Conservation (phyloP, 2,797 vertebrate species). For the Acrocephalus scirpaceus region DNA sequence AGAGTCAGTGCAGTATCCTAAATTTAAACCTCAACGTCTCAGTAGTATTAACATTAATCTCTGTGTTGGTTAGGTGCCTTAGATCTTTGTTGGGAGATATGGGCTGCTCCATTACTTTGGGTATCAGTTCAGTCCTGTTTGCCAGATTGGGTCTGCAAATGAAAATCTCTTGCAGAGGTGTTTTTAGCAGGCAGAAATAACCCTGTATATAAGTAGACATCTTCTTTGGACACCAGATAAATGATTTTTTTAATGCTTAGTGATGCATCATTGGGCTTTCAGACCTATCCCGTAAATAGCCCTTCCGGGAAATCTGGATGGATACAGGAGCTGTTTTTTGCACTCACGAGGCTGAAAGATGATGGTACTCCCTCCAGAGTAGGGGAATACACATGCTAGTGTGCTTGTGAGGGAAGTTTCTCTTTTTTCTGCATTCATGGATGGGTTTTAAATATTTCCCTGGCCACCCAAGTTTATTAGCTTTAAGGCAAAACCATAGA, state of each 20-base stretch:
- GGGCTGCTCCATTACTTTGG: not conserved
- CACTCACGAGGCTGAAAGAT: not conserved
- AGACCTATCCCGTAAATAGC: not conserved
- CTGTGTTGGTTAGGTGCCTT: not conserved
- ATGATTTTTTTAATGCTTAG: not conserved
- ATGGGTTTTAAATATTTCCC: not conserved
- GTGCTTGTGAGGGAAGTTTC: not conserved
- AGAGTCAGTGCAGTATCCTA: not conserved
- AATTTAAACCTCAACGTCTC: not conserved
- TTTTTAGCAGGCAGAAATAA: not conserved
- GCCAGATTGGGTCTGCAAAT: not conserved
- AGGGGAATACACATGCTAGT: not conserved
- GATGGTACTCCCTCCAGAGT: not conserved
- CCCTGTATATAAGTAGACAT: not conserved
- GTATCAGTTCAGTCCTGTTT: not conserved
- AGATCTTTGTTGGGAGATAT: not conserved
- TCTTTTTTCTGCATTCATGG: not conserved
- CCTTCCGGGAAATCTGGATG: not conserved
- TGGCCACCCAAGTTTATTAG: accelerated
- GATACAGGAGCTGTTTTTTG: not conserved
- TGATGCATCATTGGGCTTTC: not conserved
- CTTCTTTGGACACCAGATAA: not conserved
- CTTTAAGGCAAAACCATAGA: not conserved
- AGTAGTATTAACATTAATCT: not conserved
- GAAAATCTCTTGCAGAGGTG: not conserved